Evolutionary conservation across 2,888 invertebrate species (phyloP).

Genomic region (Drosophila stalkeri): DNA sequence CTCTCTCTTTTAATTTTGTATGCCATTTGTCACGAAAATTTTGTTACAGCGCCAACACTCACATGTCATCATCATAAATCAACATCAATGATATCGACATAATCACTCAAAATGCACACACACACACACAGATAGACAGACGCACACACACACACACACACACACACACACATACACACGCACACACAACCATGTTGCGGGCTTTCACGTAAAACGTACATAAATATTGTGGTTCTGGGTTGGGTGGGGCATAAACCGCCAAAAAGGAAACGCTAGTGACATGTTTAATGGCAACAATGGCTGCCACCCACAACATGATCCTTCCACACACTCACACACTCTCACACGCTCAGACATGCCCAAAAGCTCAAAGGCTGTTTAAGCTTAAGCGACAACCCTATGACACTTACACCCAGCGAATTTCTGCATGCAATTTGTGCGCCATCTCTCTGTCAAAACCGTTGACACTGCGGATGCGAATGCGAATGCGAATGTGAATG

Average conservation of each 20-base stretch:
- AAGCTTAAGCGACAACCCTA: conserved; percentile 62
- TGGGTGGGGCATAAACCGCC: conserved; percentile 44
- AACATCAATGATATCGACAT: conserved; percentile 80
- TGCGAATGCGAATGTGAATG: conserved; percentile 38
- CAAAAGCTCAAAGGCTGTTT: conserved; percentile 16
- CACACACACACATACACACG: conserved; percentile 12
- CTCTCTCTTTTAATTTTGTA: conserved; percentile 45
- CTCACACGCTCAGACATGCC: background rate
- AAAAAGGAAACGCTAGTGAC: conserved; percentile 65
- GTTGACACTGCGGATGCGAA: conserved; percentile 48
- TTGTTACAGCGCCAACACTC: conserved; percentile 38
- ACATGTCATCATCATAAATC: conserved; percentile 77
- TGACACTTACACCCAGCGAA: conserved; percentile 65
- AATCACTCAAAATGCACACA: conserved; percentile 74
- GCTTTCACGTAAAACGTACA: conserved; percentile 61
- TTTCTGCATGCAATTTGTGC: conserved; percentile 76
- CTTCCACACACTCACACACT: conserved; percentile 1
- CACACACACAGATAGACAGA: conserved; percentile 5
- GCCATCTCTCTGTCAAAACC: conserved; percentile 57
- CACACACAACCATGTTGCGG: conserved; percentile 31
- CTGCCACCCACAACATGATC: conserved; percentile 19
- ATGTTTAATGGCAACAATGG: conserved; percentile 74
- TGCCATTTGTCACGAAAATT: conserved; percentile 59
- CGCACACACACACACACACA: conserved; percentile 8
- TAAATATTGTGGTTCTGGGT: conserved; percentile 40